A percentile compares a stretch with the other conserved stretches of the same genome.
phyloP scores from a whole-genome alignment of 2,797 vertebrate genomes.

The Pitangus sulphuratus region DNA sequence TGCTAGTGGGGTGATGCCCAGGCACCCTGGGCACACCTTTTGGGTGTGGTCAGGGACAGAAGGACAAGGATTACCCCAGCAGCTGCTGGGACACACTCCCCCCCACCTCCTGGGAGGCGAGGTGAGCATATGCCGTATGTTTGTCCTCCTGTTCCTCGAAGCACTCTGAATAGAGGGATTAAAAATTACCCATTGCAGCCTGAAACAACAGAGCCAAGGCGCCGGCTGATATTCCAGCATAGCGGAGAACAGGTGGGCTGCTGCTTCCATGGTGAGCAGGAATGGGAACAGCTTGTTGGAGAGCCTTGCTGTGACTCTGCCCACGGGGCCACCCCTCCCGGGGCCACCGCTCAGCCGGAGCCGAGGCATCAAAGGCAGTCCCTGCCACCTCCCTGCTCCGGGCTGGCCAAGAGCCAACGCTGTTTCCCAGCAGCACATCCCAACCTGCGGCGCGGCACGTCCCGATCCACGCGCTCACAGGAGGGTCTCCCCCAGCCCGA shows the following conservation, averaged over 20 bases:
- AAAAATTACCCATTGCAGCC: background rate
- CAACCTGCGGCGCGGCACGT: background rate
- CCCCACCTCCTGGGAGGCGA: background rate
- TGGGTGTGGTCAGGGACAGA: accelerated
- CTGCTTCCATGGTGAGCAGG: background rate
- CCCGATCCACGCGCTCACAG: background rate
- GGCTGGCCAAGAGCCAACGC: background rate
- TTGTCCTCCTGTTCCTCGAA: conserved; percentile 14
- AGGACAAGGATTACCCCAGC: conserved; percentile 2
- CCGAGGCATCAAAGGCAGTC: background rate
- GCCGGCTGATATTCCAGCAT: conserved; percentile 8
- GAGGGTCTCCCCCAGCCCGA: background rate
- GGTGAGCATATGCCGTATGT: conserved; percentile 18
- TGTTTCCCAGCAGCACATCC: background rate
- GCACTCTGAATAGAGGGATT: conserved; percentile 58
- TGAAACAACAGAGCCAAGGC: background rate
- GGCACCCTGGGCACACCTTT: background rate
- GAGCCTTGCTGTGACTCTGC: background rate
- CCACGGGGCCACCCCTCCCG: background rate
- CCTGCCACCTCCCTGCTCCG: background rate
- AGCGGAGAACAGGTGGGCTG: background rate
- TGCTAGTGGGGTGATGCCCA: background rate
- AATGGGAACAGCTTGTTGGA: background rate
- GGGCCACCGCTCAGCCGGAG: background rate
- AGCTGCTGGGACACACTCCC: background rate